phyloP scores from a whole-genome alignment of 2,888 invertebrate genomes.

The Thecophora atra region DNA sequence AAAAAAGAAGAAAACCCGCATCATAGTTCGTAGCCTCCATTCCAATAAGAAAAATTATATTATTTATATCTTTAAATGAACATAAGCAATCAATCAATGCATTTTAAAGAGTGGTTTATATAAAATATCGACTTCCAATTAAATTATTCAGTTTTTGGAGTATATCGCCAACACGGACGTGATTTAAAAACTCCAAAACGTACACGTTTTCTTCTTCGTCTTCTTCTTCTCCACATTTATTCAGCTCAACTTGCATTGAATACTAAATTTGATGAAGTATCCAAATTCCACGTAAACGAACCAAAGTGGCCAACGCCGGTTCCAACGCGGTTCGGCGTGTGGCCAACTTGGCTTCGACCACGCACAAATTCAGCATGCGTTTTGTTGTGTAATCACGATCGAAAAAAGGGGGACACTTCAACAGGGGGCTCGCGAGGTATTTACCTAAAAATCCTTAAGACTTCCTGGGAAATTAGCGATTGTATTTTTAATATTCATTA shows the following conservation, averaged over 20 bases:
- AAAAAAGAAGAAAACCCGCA: no score
- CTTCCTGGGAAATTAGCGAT: no score
- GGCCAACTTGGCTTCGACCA: background rate
- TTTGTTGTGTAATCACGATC: background rate
- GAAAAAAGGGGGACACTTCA: no score
- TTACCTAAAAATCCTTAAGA: no score
- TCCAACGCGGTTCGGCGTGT: constrained; percentile 19
- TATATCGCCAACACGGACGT: background rate
- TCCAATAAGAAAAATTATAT: no score
- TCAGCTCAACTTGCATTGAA: constrained; percentile 33
- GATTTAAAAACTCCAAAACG: background rate
- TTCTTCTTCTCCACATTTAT: background rate
- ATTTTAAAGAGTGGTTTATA: no score
- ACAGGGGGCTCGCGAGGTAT: no score
- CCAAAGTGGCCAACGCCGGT: constrained; percentile 23
- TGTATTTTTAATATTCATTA: no score
- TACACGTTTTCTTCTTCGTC: background rate
- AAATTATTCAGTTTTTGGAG: background rate
- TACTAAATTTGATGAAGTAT: constrained; percentile 32
- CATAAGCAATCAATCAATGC: no score
- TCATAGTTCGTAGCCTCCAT: no score
- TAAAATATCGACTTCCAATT: no score
- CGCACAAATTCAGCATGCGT: background rate
- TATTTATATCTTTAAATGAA: no score
- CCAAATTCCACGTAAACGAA: constrained; percentile 26